Base-by-base conservation (phyloP, 2,113 vertebrate genomes). In the Microtus montanus region DNA sequence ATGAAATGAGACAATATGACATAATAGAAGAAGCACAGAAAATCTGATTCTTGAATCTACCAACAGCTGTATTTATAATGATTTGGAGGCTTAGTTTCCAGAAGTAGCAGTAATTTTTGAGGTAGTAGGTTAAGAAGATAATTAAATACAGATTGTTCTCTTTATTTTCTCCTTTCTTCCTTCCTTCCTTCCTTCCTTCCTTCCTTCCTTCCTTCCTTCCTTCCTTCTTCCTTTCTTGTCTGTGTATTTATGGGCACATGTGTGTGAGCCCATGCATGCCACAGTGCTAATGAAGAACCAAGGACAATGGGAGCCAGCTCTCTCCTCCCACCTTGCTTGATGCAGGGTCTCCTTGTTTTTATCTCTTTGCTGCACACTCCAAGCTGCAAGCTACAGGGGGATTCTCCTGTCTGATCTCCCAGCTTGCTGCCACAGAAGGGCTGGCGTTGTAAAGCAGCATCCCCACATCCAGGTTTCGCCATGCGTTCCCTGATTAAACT, bases 51-150 rank as follows among this genome's bases (percentile, higher is more conserved):
- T 58, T 83, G 38, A 33, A 52, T 92, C 77, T 54, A 41, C 35
- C 68, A 68, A 44, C 1, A 70, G 47, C 63, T 84, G 7, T 22
- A 20, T 41, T 79, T 75, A 85, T n/a, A 54, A 26, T 63, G 58
- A 38, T 44, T 68, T 38, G 44, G 49, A 33, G 61, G 54, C 54
- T 63, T 22, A 22, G 47, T 79, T 89, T 77, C 17, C 73, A 92
- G 64, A 13, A 17, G 35, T 78, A 73, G 26, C 44, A 58, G 41
- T 88, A 12, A 92, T 68, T 84, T 91, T 68, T 95, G 30, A 63
- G 38, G 41, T 75, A 78, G 19, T 82, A 90, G 44, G 33, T 83
- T 93, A 70, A 75, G 64, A 33, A 74, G 38, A 90, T 90, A 68
- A 90, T 90, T 61, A 90, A 13, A 83, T 83, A 61, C 54, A 83